phyloP scores from a whole-genome alignment of 2,888 invertebrate genomes.

The Epinotia bilunana region DNA sequence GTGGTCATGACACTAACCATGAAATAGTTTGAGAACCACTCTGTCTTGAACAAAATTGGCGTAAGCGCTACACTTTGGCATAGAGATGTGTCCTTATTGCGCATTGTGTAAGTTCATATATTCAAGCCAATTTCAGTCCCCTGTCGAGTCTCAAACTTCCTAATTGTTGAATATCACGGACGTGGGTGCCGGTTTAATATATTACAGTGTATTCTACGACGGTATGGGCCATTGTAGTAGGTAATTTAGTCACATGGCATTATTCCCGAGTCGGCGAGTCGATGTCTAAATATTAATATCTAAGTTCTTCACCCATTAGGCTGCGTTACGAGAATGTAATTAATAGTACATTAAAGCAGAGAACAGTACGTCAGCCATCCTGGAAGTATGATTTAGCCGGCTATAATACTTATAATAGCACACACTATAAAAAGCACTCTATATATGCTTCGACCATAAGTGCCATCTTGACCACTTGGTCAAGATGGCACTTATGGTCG shows the following conservation, averaged over 20 bases:
- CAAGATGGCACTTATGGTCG: too few species aligned
- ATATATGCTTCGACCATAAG: too few species aligned
- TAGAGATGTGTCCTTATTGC: not conserved
- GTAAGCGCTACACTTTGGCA: not conserved
- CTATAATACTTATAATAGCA: too few species aligned
- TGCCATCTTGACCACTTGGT: too few species aligned
- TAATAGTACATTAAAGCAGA: too few species aligned
- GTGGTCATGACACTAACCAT: not conserved
- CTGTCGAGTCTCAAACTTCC: not conserved
- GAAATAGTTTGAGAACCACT: not conserved
- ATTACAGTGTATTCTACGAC: not conserved
- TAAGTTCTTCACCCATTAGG: too few species aligned
- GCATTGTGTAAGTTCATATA: not conserved
- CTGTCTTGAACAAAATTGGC: not conserved
- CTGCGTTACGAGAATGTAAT: too few species aligned
- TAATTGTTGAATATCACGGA: constrained; percentile 5
- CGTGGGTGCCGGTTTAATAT: not conserved
- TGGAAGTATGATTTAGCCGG: too few species aligned
- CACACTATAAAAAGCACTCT: too few species aligned
- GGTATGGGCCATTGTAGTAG: not conserved
- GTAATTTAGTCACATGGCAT: not conserved
- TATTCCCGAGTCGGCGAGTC: too few species aligned
- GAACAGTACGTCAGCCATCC: too few species aligned
- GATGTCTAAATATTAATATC: too few species aligned
- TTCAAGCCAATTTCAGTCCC: constrained; percentile 3